Conservation (phyloP, 2,888 invertebrate species). For the Tinea semifulvella region DNA sequence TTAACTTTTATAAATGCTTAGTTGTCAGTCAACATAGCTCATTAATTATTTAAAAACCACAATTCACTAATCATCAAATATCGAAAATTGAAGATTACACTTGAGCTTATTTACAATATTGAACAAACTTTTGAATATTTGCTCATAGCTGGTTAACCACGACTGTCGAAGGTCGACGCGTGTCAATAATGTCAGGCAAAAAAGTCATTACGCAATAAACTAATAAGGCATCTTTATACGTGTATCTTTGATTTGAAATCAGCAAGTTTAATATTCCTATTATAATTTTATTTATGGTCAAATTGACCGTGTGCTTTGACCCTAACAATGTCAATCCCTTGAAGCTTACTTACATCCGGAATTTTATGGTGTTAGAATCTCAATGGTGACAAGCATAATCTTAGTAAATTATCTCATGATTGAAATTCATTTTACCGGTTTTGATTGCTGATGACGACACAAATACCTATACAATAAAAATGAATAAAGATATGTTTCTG, state of each 20-base stretch:
- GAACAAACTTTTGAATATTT: slow-evolving; percentile 8
- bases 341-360: neutral
- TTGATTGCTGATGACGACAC: too few species aligned
- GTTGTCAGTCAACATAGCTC: slow-evolving; percentile 4
- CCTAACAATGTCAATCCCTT: slow-evolving; percentile 5
- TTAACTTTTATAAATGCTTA: neutral
- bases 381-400: neutral
- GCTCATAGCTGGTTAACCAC: slow-evolving; percentile 10
- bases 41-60: slow-evolving; percentile 9
- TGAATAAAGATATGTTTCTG: too few species aligned
- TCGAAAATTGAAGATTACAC: slow-evolving; percentile 10
- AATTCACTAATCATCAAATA: slow-evolving; percentile 11
- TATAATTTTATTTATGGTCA: slow-evolving; percentile 7
- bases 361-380: too few species aligned
- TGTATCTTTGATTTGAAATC: neutral
- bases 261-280: neutral
- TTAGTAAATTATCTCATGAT: too few species aligned
- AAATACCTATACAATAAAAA: too few species aligned
- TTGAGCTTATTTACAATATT: slow-evolving; percentile 8
- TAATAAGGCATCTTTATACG: slow-evolving; percentile 6
- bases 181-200: slow-evolving; percentile 8
- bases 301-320: slow-evolving; percentile 9
- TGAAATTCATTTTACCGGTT: too few species aligned
- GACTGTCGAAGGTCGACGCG: neutral
- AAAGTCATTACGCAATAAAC: slow-evolving; percentile 7